Evolutionary conservation across 2,113 vertebrate species (phyloP).

Genomic region (Sylvietta virens): DNA sequence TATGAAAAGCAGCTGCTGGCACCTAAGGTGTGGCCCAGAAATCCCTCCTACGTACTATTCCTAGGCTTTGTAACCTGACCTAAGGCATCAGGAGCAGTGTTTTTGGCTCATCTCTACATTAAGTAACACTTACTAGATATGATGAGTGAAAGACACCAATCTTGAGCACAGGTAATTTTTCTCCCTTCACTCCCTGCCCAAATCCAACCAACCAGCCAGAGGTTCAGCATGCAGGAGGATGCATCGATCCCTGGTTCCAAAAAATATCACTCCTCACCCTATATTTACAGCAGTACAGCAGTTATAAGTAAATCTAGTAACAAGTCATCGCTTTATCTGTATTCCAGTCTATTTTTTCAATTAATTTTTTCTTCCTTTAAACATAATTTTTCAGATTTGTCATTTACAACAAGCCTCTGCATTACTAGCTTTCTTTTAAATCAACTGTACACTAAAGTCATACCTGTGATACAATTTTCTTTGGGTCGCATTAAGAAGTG

Average conservation of each 20-base stretch:
- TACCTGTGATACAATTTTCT: neutral
- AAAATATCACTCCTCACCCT: neutral
- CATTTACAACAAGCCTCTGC: neutral
- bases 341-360: neutral
- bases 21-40: neutral
- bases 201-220: neutral
- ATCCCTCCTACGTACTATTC: neutral
- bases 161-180: neutral
- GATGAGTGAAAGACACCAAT: neutral
- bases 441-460: neutral
- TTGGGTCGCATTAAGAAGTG: neutral
- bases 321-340: neutral
- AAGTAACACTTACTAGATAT: neutral
- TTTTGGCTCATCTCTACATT: neutral
- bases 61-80: neutral
- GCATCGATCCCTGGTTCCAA: fast-evolving
- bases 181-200: neutral
- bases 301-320: neutral
- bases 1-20: neutral
- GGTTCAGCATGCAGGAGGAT: neutral
- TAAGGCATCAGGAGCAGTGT: fast-evolving
- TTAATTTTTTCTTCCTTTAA: neutral
- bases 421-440: neutral
- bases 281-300: neutral
- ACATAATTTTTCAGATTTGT: neutral